phyloP scores from a whole-genome alignment of 2,797 vertebrate genomes.

The Sternarchorhynchus goeldii region DNA sequence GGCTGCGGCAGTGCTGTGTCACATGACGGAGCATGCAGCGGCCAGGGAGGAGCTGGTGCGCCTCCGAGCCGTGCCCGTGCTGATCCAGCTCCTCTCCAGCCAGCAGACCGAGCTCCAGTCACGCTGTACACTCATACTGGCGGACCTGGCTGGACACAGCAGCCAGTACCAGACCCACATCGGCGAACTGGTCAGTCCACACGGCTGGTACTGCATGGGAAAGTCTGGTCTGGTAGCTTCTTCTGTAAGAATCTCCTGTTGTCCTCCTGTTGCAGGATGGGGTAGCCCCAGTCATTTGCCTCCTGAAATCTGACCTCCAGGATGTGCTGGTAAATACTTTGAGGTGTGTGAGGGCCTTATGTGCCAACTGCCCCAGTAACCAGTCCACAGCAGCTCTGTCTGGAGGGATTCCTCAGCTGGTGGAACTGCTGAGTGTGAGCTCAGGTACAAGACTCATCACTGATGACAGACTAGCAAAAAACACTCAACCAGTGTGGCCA shows the following conservation, averaged over 20 bases:
- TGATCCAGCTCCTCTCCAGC: constrained; percentile 65
- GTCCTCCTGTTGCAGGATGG: constrained; percentile 62
- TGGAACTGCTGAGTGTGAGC: constrained; percentile 68
- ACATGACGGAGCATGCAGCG: constrained; percentile 66
- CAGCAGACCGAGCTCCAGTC: constrained; percentile 71
- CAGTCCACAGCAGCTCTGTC: constrained; percentile 65
- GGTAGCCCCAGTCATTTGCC: constrained; percentile 67
- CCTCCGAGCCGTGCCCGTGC: constrained; percentile 61
- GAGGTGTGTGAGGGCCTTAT: constrained; percentile 72
- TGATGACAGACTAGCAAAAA: neutral
- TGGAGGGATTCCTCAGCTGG: constrained; percentile 68
- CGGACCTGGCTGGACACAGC: constrained; percentile 67
- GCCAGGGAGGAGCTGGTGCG: constrained; percentile 66
- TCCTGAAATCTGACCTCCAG: constrained; percentile 67
- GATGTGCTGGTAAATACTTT: constrained; percentile 73
- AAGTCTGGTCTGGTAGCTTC: too few relatives aligned
- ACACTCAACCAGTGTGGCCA: too few relatives aligned
- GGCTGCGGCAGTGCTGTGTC: constrained; percentile 72
- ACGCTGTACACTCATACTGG: constrained; percentile 72
- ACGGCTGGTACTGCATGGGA: neutral
- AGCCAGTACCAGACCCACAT: constrained; percentile 64
- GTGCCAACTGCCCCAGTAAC: constrained; percentile 64
- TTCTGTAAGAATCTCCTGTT: neutral
- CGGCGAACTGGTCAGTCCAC: constrained; percentile 66
- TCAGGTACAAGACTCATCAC: constrained; percentile 66